Percentiles rank a stretch among this genome's conserved stretches.
phyloP scores from a whole-genome alignment of 2,113 vertebrate genomes.

The Campylomormyrus numenius region DNA sequence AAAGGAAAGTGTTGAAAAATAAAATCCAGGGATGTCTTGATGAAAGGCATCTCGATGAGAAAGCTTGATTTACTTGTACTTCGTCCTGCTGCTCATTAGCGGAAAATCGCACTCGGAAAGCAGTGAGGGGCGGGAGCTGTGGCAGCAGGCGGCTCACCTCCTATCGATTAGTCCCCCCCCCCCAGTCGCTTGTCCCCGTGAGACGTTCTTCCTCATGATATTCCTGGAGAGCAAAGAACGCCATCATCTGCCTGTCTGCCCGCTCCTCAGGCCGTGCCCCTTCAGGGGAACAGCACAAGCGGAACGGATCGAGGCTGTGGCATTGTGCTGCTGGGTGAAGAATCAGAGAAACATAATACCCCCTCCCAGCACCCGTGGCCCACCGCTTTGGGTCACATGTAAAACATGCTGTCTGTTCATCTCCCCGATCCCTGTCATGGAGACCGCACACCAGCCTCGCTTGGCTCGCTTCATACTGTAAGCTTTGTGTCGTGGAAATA shows the following conservation, averaged over 20 bases:
- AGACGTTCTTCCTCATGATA: not conserved
- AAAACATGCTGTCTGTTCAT: not conserved
- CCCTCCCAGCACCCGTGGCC: not conserved
- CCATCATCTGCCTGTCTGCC: not conserved
- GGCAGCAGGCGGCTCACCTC: constrained; percentile 1
- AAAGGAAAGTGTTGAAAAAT: constrained; percentile 8
- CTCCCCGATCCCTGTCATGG: not conserved
- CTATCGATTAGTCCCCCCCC: constrained; percentile 4
- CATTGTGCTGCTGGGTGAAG: not conserved
- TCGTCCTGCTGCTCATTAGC: constrained; percentile 11
- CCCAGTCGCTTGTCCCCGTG: not conserved
- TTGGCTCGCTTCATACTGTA: not conserved
- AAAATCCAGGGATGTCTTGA: constrained; percentile 7
- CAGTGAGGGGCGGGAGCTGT: not conserved
- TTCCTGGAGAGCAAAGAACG: not conserved
- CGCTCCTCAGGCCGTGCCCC: not conserved
- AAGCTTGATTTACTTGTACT: constrained; percentile 14
- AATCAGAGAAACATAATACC: not conserved
- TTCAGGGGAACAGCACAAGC: not conserved
- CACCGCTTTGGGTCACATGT: not conserved
- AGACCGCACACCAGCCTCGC: not conserved
- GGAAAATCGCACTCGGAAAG: not conserved
- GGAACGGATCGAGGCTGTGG: not conserved
- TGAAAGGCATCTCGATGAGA: constrained; percentile 17
- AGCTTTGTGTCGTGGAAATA: not conserved